phyloP scores from a whole-genome alignment of 1,140 invertebrate genomes.

The Temnothorax curvispinosus region DNA sequence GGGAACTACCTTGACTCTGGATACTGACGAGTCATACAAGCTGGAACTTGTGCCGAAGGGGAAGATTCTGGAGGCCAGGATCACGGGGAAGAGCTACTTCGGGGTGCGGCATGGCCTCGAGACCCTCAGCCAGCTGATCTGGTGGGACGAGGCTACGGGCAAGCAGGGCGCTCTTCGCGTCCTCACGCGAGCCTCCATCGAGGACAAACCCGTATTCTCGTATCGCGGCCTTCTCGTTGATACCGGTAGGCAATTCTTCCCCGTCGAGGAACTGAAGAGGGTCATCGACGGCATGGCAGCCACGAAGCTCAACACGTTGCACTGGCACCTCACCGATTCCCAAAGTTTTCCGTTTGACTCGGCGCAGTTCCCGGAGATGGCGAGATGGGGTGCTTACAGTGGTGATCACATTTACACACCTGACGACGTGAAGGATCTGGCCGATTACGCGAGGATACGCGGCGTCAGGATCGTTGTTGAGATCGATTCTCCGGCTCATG shows the following conservation, averaged over 20 bases:
- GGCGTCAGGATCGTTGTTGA: conserved; percentile 93
- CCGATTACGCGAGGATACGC: conserved; percentile 90
- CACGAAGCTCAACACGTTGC: conserved; percentile 94
- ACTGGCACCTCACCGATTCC: conserved; percentile 94
- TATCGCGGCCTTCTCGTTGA: conserved; percentile 92
- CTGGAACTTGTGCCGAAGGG: conserved; percentile 87
- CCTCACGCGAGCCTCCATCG: conserved; percentile 85
- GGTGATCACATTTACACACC: conserved; percentile 89
- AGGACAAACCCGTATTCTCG: conserved; percentile 90
- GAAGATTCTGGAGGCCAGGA: conserved; percentile 87
- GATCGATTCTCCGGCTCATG: conserved; percentile 94
- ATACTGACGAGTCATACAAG: conserved; percentile 92
- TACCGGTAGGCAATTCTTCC: conserved; percentile 91
- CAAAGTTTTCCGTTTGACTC: conserved; percentile 94
- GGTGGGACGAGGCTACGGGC: conserved; percentile 89
- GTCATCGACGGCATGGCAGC: conserved; percentile 93
- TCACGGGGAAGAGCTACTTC: conserved; percentile 90
- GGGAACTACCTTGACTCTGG: conserved; percentile 86
- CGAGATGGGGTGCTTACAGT: conserved; percentile 91
- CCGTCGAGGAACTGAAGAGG: conserved; percentile 88
- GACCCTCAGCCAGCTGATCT: conserved; percentile 92
- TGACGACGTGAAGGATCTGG: conserved; percentile 89
- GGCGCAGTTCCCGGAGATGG: conserved; percentile 90
- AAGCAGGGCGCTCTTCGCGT: conserved; percentile 88
- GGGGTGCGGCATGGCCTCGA: conserved; percentile 93